Percentiles rank a stretch among this genome's conserved stretches.
These are phyloP conservation scores for Osmoderma eremita DNA, from an alignment of 2,888 invertebrate genomes.

Conservation along the genomic window DNA sequence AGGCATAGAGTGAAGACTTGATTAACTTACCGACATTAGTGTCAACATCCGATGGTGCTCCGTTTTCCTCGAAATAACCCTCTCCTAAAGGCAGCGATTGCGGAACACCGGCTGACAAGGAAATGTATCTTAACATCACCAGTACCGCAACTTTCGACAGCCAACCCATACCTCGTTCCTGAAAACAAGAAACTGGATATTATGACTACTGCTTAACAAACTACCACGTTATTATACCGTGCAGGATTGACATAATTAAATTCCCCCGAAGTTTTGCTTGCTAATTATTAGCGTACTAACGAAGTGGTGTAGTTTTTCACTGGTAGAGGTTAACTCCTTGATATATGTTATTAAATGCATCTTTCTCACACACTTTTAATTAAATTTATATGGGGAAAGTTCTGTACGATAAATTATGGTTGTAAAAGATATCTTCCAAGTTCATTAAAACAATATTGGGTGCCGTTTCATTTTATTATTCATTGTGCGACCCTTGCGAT, in stretches of 20 bases:
- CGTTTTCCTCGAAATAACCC: constrained; percentile 24
- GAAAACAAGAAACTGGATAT: constrained; percentile 19
- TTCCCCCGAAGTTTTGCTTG: not conserved
- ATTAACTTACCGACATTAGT: constrained; percentile 38
- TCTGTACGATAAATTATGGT: not conserved
- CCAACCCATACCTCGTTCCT: constrained; percentile 51
- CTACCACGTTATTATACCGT: not conserved
- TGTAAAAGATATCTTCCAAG: too few species aligned
- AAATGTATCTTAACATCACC: constrained; percentile 50
- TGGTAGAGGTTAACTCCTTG: not conserved
- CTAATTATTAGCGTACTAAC: constrained; percentile 8
- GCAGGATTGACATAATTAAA: constrained; percentile 10
- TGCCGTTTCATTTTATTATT: too few species aligned
- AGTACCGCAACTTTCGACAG: constrained; percentile 48
- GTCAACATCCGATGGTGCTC: constrained; percentile 31
- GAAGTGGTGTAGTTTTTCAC: constrained; percentile 14
- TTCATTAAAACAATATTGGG: too few species aligned
- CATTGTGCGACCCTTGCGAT: too few species aligned
- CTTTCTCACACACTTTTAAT: constrained; percentile 6
- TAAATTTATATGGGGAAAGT: constrained; percentile 7
- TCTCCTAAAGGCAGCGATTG: constrained; percentile 38
- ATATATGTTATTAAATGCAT: not conserved
- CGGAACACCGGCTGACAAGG: constrained; percentile 42
- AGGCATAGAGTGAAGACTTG: constrained; percentile 6
- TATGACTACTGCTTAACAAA: not conserved